Evolutionary conservation across 2,113 vertebrate species (phyloP), one percentile per base, ranked within the genome.

Genomic region (Erpornis zantholeuca): DNA sequence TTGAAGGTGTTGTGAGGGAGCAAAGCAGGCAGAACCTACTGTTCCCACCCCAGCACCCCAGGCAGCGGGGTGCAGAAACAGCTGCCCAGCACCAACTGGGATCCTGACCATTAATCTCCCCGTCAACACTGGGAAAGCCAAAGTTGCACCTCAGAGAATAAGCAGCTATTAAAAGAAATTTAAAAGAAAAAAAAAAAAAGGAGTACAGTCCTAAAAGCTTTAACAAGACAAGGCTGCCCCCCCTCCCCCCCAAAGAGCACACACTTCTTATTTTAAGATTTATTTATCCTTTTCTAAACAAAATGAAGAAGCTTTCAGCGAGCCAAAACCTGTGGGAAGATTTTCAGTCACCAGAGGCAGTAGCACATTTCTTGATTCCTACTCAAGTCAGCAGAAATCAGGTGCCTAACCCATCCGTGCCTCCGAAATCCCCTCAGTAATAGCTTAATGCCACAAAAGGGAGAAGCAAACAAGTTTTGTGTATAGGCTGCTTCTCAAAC

Each of bases 351-450:
- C 68, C 68, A 92, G 40, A 95, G 45, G 80, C 79, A 90, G 80
- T 11, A 80, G 84, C 23, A 64, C 72, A 82, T 76, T 83, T 61
- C 83, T 92, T 56, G 80, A 84, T 64, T 88, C 68, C 60, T 73
- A 83, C 82, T 90, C 72, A 88, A 90, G 82, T 70, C 85, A 88
- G 85, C 86, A 90, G 82, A 94, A 92, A 88, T 71, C 88, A 93
- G 76, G 86, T 88, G 68, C 90, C 94, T 73, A 80, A 59, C 75
- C 44, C 75, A 83, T 54, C 23, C 0, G 1, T 0, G 3, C 76
- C 79, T 86, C 72, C 2, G 0, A 96, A 94, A 96, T 92, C 82
- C 82, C 85, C 82, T 88, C 90, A 35, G 71, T 75, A 92, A 73
- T 7, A 92, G 82, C 65, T 84, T 82, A 91, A 90, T 52, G 57